These are phyloP conservation scores for Merluccius polli DNA, from an alignment of 2,797 vertebrate genomes.

Conservation along the genomic window DNA sequence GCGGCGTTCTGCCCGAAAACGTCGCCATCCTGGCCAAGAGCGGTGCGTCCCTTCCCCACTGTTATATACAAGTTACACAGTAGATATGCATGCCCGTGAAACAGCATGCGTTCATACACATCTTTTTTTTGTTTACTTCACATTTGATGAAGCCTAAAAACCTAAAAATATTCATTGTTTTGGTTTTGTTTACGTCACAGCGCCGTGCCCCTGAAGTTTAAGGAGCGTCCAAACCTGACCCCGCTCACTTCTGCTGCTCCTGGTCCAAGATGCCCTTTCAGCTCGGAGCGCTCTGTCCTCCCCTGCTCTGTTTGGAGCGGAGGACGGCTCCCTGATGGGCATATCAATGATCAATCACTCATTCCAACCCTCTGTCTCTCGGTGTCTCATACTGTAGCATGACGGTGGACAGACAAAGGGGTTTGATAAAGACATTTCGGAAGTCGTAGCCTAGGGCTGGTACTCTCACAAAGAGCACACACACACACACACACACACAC, in stretches of 20 bases:
- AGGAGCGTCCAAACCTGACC: background rate
- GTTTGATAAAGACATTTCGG: slow-evolving; percentile 3
- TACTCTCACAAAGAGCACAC: background rate
- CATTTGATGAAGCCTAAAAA: too few species aligned
- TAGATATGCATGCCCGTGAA: background rate
- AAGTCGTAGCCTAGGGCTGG: background rate
- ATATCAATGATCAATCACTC: too few species aligned
- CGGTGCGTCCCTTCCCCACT: slow-evolving; percentile 53
- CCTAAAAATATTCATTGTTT: background rate
- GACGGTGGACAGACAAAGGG: slow-evolving; percentile 16
- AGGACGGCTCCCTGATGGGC: too few species aligned
- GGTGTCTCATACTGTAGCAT: slow-evolving; percentile 9
- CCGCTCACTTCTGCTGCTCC: background rate
- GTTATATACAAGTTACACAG: background rate
- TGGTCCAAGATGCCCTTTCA: background rate
- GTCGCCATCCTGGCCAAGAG: slow-evolving; percentile 73
- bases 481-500: background rate
- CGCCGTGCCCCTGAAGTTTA: slow-evolving; percentile 45
- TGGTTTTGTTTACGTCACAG: slow-evolving; percentile 41
- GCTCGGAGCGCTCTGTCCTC: background rate
- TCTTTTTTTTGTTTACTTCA: too few species aligned
- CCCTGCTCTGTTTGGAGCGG: too few species aligned
- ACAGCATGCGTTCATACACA: too few species aligned
- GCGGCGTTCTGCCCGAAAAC: slow-evolving; percentile 70
- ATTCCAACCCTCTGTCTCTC: too few species aligned